Evolutionary conservation across 1,140 invertebrate genomes (phyloP), one percentile per base, ranked within the genome.

Genomic region (Saccostrea cuccullata): DNA sequence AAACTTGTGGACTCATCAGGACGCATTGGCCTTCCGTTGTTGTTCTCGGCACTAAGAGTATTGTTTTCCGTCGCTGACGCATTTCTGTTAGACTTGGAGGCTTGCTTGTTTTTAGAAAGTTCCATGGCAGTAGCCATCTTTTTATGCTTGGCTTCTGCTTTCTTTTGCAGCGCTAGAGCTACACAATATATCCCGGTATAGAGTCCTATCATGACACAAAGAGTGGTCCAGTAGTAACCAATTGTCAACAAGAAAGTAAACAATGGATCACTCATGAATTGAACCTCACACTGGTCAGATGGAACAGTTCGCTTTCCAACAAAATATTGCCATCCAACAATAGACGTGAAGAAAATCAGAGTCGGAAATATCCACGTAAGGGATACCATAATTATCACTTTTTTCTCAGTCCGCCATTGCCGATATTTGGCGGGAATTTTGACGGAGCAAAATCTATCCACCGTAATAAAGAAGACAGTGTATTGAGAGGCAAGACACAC

Each of bases 251-350:
- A 97, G 56, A 98, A 99, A 94, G 99, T 99, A 95, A 99, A 99
- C 40, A 99, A 96, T 0, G 99, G 98, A 95, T 99, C 98, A 95
- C 99, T 98, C 64, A 99, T 96, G 95, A 99, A 99, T 95, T 99
- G 99, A 2, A 99, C 99, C 64, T 98, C 97, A 94, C 99, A 99
- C 94, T 99, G 97, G 11, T 97, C 97, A 0, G 97, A 97, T 88
- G 96, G 95, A 26, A 94, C 92, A 0, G 93, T 94, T 36, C 93
- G 95, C 92, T 97, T 97, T 2, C 98, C 99, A 56, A 98, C 97
- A 93, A 99, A 99, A 94, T 98, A 98, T 94, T 99, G 98, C 98
- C 99, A 99, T 55, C 99, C 99, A 93, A 99, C 99, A 90, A 99
- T 99, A 86, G 98, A 98, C 86, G 98, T 98, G 94, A 99, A 99